These are phyloP conservation scores for Sebastes goodei DNA, from an alignment of 2,797 vertebrate species.

Conservation along the genomic window DNA sequence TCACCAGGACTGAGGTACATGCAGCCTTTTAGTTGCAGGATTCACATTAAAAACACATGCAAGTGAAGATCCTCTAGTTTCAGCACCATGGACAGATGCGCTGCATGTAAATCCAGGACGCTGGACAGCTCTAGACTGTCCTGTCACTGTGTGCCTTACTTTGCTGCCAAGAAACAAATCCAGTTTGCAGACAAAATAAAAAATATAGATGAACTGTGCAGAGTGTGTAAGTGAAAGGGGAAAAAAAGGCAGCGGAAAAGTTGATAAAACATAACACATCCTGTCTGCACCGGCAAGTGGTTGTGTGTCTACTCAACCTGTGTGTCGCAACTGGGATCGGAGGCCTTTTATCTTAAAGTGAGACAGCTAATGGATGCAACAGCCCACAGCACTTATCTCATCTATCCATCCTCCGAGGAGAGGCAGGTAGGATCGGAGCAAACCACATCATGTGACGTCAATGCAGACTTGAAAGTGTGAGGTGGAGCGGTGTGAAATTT, in stretches of 20 bases:
- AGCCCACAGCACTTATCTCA: conserved; percentile 63
- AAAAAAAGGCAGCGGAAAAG: neutral
- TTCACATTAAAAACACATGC: conserved; percentile 5
- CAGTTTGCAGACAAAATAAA: conserved; percentile 3
- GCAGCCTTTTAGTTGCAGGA: neutral
- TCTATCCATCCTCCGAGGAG: conserved; percentile 33
- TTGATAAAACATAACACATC: conserved; percentile 26
- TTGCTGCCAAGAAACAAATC: conserved; percentile 7
- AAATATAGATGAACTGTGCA: conserved; percentile 6
- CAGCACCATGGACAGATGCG: conserved; percentile 49
- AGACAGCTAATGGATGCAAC: conserved; percentile 67
- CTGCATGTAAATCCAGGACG: no score
- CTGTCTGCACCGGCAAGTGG: conserved; percentile 11
- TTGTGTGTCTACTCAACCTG: conserved; percentile 27
- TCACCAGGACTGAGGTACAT: conserved; percentile 2
- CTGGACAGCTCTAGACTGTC: conserved; percentile 36
- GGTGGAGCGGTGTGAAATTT: conserved; percentile 40
- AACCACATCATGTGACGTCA: conserved; percentile 50
- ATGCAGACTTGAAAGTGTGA: conserved; percentile 34
- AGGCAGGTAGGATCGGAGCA: conserved; percentile 30
- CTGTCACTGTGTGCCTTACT: conserved; percentile 6
- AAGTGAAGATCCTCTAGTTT: conserved; percentile 5
- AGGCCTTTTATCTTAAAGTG: conserved; percentile 61
- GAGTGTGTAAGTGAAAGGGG: neutral
- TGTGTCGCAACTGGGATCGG: conserved; percentile 24